Base-by-base conservation (phyloP, 2,797 vertebrate genomes). In the Hylomyscus alleni region DNA sequence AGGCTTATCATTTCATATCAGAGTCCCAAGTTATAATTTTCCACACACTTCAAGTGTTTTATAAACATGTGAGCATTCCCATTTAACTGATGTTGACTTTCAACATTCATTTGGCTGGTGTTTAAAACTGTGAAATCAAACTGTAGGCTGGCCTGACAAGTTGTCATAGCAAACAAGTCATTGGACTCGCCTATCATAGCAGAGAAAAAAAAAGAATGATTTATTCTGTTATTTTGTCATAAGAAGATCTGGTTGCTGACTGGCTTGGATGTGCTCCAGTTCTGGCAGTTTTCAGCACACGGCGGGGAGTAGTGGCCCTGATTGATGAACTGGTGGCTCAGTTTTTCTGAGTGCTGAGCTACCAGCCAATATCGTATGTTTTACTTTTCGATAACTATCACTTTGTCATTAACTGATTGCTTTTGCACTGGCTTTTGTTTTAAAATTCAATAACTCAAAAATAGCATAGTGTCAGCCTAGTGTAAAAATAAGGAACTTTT, bases 401-500 rank as follows among this genome's bases (percentile, higher is more conserved):
- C 2, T 78, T 75, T n/a, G 12, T 89, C 81, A 87, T 69, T 97
- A 94, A 92, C 72, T 84, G 1, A 95, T 89, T 62, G 52, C n/a
- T 92, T 96, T 97, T 98, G 54, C 50, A 69, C 72, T 60, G 10
- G 11, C 96, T 98, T 97, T 96, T 80, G 34, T 94, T 97, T 94
- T 87, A 92, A 3, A 94, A 72, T 89, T 93, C 78, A 95, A 97
- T 88, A 98, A 78, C 72, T 69, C 94, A 87, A 91, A 91, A 92
- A 89, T 37, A 83, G 37, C 94, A 77, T 97, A 95, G 60, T 65
- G 44, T 89, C 77, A 50, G 29, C 73, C 91, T 52, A 54, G 93
- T 97, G 97, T 91, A 95, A 96, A 98, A 98, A 98, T n/a, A 91
- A 86, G 96, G 89, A 94, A 93, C 37, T 72, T 40, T 67, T 88